Evolutionary conservation across 2,113 vertebrate species (phyloP).

Genomic region (Progne subis): DNA sequence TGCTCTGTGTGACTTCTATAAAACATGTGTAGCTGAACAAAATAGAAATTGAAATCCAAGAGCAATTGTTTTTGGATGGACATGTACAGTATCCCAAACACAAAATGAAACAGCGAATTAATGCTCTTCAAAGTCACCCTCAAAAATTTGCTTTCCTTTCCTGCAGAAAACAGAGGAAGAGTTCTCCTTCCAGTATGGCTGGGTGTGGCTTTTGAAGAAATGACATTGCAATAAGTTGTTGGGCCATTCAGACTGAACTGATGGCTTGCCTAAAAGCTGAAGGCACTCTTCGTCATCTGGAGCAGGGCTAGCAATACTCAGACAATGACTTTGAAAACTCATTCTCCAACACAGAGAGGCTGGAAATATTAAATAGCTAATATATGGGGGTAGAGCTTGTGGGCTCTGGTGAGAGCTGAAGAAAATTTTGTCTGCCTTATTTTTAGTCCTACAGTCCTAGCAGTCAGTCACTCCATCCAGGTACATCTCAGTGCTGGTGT

Average conservation of each 20-base stretch:
- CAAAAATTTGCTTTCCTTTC: background rate
- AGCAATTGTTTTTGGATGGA: background rate
- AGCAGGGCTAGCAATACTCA: accelerated
- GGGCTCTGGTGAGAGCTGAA: background rate
- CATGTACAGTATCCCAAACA: background rate
- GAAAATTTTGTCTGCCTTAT: background rate
- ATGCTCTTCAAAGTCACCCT: background rate
- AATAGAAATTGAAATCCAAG: background rate
- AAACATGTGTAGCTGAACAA: background rate
- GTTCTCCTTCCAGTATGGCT: background rate
- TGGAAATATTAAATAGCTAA: background rate
- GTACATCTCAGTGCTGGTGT: background rate
- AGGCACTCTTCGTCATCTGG: background rate
- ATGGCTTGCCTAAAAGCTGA: background rate
- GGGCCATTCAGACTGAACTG: background rate
- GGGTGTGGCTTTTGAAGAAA: background rate
- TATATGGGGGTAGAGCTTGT: background rate
- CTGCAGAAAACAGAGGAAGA: background rate
- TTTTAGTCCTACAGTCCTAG: background rate
- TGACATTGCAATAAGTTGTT: background rate
- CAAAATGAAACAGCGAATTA: background rate
- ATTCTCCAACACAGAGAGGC: background rate
- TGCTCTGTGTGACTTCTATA: background rate
- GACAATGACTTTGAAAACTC: background rate
- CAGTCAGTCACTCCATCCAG: background rate